Percentiles rank a stretch among this genome's conserved stretches.
Conservation (phyloP, 2,113 vertebrate species). For the Zosterops japonicus region DNA sequence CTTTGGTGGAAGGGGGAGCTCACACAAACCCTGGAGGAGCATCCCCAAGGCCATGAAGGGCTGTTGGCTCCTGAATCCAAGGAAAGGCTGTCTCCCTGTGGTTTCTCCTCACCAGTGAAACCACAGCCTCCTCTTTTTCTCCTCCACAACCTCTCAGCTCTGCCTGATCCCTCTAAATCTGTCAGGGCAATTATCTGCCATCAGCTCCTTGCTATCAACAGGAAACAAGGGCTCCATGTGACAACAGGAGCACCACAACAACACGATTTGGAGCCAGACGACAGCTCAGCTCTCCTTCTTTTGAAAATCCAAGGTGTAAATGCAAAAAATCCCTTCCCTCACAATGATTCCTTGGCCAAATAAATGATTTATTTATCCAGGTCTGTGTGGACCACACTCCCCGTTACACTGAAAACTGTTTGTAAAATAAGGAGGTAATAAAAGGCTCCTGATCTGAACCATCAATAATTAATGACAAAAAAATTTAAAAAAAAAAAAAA, state of each 20-base stretch:
- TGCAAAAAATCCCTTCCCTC: background rate
- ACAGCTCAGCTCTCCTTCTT: background rate
- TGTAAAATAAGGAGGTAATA: constrained; percentile 55
- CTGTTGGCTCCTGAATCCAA: background rate
- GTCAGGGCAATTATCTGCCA: background rate
- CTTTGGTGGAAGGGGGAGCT: background rate
- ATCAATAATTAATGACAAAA: constrained; percentile 70
- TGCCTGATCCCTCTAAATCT: background rate
- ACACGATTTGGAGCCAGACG: background rate
- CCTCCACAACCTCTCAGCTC: background rate
- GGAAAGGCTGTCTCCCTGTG: constrained; percentile 8
- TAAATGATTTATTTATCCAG: background rate
- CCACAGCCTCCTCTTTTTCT: background rate
- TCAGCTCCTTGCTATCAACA: background rate
- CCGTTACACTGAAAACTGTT: background rate
- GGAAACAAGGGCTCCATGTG: background rate
- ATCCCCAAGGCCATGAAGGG: background rate
- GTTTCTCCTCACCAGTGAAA: background rate
- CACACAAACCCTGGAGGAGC: background rate
- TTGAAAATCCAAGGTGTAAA: constrained; percentile 8
- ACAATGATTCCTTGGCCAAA: background rate
- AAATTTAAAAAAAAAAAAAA: background rate
- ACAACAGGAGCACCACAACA: background rate
- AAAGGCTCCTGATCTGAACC: constrained; percentile 45
- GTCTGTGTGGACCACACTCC: background rate